Evolutionary conservation across 2,797 vertebrate genomes (phyloP), one percentile per base, ranked within the genome.

Genomic region (Notolepis coatsorum): DNA sequence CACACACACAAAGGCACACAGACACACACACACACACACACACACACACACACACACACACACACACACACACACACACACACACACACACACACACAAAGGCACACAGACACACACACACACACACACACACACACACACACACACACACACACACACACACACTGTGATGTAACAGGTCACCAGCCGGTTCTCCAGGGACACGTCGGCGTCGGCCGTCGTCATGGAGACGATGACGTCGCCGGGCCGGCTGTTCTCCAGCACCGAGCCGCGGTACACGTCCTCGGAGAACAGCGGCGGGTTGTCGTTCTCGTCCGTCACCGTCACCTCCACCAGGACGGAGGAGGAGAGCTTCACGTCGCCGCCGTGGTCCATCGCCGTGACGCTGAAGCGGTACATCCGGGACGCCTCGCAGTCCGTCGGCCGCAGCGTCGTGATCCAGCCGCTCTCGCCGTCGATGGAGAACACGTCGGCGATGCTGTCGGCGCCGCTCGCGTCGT

Each of bases 281-380:
- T 95, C 92, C 0, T 94, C 92, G 1, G 93, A 91, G 78, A 99
- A 99, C 47, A 62, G 90, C 0, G 98, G 96, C 1, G 96, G 90
- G 1, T 98, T 98, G 84, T 99, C 98, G 6, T 99, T 99, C 80
- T 97, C 96, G n/a, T 99, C 98, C 0, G 92, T 95, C 56, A 99
- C 81, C 0, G 90, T 94, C 61, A 99, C 96, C 71, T 98, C 95
- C 58, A 99, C 95, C 75, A 95, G 68, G 47, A 94, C 94, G 27
- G 94, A 95, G 68, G 98, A 99, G 0, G 97, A 97, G 8, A 98
- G 89, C 68, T 95, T 95, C n/a, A 90, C 55, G 43, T 93, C 88
- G 9, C 86, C 89, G 2, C 98, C 98, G 0, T 96, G 96, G 73
- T 99, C 97, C 0, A 89, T 94, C 46, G 97, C 97, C 4, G 97